Evolutionary conservation across 2,113 vertebrate genomes (phyloP).

Genomic region (Muscicapa adusta): DNA sequence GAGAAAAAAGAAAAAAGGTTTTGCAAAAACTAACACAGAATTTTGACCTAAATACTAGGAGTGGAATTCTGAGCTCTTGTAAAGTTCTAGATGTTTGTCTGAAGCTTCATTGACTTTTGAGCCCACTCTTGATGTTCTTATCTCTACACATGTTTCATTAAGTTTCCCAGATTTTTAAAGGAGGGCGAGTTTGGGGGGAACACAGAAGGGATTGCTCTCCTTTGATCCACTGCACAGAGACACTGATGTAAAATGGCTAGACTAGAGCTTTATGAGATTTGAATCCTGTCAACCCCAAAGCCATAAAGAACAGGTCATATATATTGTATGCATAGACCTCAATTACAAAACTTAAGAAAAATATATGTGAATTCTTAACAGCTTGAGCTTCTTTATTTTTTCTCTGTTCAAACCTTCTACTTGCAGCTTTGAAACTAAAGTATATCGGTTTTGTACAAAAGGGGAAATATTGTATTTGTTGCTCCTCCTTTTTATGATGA

Average conservation of each 20-base stretch:
- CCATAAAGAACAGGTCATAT: not conserved
- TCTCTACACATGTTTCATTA: not conserved
- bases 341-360: not conserved
- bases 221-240: not conserved
- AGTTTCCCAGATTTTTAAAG: not conserved
- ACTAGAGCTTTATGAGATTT: not conserved
- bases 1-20: not conserved
- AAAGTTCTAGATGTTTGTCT: not conserved
- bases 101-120: not conserved
- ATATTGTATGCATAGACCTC: not conserved
- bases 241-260: not conserved
- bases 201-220: not conserved
- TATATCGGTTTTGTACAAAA: not conserved
- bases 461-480: conserved; percentile 65
- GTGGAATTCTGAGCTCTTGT: not conserved
- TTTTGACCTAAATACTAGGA: not conserved
- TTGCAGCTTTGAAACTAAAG: not conserved
- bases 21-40: not conserved
- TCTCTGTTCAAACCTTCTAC: conserved; percentile 9
- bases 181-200: not conserved
- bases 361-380: not conserved
- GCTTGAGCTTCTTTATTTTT: not conserved
- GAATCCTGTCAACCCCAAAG: not conserved
- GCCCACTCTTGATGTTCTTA: not conserved
- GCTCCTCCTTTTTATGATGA: conserved; percentile 53